Conservation (phyloP, 2,888 invertebrate genomes). For the Heteromurus nitidus region DNA sequence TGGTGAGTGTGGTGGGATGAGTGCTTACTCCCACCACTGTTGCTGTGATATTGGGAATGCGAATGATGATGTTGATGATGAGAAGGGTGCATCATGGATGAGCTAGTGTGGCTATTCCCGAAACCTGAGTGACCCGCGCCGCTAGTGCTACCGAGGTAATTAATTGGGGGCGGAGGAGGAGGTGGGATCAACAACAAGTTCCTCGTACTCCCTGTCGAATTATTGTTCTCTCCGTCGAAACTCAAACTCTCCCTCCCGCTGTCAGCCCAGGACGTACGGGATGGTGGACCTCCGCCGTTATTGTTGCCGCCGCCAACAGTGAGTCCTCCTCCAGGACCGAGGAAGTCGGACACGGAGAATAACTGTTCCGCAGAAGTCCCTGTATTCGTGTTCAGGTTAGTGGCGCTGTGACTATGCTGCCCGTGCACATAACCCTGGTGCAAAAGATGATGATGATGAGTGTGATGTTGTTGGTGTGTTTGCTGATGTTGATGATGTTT, state of each 20-base stretch:
- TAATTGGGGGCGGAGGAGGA: conserved; percentile 69
- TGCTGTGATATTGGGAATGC: conserved; percentile 42
- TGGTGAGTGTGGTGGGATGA: conserved; percentile 48
- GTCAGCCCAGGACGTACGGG: conserved; percentile 72
- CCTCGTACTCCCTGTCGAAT: conserved; percentile 69
- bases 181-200: conserved; percentile 70
- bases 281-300: conserved; percentile 67
- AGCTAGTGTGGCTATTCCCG: conserved; percentile 33
- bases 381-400: conserved; percentile 47
- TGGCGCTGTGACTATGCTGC: conserved; percentile 55
- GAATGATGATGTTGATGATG: conserved; percentile 35
- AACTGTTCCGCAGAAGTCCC: conserved; percentile 65
- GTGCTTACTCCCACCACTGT: conserved; percentile 26
- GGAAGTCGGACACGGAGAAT: conserved; percentile 70
- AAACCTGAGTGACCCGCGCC: conserved; percentile 37
- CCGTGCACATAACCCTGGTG: conserved; percentile 49
- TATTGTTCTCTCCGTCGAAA: conserved; percentile 73
- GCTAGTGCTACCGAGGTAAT: conserved; percentile 57
- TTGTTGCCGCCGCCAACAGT: conserved; percentile 51
- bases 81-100: conserved; percentile 58
- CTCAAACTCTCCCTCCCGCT: conserved; percentile 72
- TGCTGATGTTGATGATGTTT: conserved; percentile 36
- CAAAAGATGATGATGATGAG: conserved; percentile 37
- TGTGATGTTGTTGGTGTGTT: conserved; percentile 39
- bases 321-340: conserved; percentile 62